Evolutionary conservation across 2,113 vertebrate species (phyloP).

Genomic region (Channa argus): DNA sequence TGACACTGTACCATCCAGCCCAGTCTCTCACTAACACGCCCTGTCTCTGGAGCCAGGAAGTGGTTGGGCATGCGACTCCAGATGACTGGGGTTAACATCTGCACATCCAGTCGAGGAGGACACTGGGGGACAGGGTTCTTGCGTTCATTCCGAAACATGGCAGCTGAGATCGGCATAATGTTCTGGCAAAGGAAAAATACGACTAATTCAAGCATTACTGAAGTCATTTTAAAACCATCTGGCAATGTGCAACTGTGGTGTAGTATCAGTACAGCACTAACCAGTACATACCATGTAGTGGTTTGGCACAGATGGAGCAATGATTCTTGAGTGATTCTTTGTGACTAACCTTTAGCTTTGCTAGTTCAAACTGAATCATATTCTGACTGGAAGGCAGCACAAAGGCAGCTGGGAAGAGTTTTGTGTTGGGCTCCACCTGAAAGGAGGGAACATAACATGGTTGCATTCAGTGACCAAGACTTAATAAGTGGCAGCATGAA

Average conservation of each 20-base stretch:
- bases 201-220: neutral
- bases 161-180: constrained; percentile 95
- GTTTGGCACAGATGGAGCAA: neutral
- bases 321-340: neutral
- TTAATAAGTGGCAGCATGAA: neutral
- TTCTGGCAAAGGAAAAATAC: constrained; percentile 81
- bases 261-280: neutral
- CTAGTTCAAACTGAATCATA: constrained; percentile 92
- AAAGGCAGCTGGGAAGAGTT: constrained; percentile 93
- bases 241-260: neutral
- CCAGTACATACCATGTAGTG: too few species aligned
- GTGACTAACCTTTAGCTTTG: constrained; percentile 90
- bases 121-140: constrained; percentile 93
- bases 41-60: constrained; percentile 85
- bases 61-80: constrained; percentile 96
- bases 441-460: neutral
- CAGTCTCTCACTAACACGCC: constrained; percentile 86
- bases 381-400: constrained; percentile 91
- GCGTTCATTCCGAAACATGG: constrained; percentile 95
- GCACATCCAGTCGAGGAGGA: constrained; percentile 88
- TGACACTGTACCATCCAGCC: constrained; percentile 91
- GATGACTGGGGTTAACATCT: constrained; percentile 90
- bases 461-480: constrained; percentile 1
- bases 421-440: constrained; percentile 95
- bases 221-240: neutral